Evolutionary conservation across 2,113 vertebrate genomes (phyloP).

Genomic region (Danio rerio): GRCz12tu NC_133189.1:36270501-36271000

Average conservation of each 20-base stretch:
- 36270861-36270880: no score
- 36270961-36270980: not conserved
- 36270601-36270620: conserved; percentile 90
- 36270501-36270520: conserved; percentile 82
- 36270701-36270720: not conserved
- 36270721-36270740: no score
- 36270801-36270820: no score
- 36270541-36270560: conserved; percentile 72
- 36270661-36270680: conserved; percentile 85
- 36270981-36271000: not conserved
- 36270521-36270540: conserved; percentile 75
- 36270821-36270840: no score
- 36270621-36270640: conserved; percentile 89
- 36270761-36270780: no score
- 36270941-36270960: no score
- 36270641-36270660: conserved; percentile 84
- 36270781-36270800: no score
- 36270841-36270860: no score
- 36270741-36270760: no score
- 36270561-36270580: conserved; percentile 88
- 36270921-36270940: no score
- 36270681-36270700: conserved; percentile 87
- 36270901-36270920: no score
- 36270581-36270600: conserved; percentile 90
- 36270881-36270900: no score